Evolutionary conservation across 2,797 vertebrate species (phyloP).

Genomic region (Pagetopsis macropterus): DNA sequence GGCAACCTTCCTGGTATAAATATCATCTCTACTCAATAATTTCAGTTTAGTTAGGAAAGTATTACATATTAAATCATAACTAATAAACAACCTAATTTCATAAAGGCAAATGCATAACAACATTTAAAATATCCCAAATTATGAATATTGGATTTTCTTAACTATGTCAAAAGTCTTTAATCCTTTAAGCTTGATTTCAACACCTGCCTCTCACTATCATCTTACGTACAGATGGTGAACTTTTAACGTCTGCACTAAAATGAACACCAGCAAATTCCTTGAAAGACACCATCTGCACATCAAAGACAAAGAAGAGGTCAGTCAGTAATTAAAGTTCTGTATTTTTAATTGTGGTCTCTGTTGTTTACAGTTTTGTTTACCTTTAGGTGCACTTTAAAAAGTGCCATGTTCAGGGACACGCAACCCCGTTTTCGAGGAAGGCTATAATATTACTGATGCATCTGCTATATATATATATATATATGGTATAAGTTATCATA

Average conservation of each 20-base stretch:
- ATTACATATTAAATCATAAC: too few species aligned
- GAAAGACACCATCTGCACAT: conserved; percentile 38
- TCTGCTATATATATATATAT: too few species aligned
- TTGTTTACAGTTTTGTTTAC: conserved; percentile 9
- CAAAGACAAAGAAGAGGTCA: conserved; percentile 23
- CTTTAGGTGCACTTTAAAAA: background rate
- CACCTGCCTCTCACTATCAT: background rate
- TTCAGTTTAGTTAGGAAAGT: background rate
- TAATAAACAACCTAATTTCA: too few species aligned
- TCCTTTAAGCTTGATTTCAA: background rate
- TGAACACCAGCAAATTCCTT: conserved; percentile 16
- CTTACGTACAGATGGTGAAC: conserved; percentile 29
- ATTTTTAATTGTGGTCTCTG: background rate
- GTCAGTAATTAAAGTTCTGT: conserved; percentile 9
- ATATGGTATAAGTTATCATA: background rate
- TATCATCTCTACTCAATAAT: background rate
- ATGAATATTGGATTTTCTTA: conserved; percentile 3
- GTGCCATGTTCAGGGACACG: background rate
- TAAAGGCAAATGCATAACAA: background rate
- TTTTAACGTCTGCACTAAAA: conserved; percentile 20
- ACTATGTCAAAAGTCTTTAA: background rate
- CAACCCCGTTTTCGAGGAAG: conserved; percentile 35
- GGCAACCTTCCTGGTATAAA: background rate
- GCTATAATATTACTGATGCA: conserved; percentile 37
- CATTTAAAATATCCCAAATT: conserved; percentile 5